These are phyloP conservation scores for Phalacrocorax aristotelis DNA, from an alignment of 2,113 vertebrate genomes.

Conservation along the genomic window DNA sequence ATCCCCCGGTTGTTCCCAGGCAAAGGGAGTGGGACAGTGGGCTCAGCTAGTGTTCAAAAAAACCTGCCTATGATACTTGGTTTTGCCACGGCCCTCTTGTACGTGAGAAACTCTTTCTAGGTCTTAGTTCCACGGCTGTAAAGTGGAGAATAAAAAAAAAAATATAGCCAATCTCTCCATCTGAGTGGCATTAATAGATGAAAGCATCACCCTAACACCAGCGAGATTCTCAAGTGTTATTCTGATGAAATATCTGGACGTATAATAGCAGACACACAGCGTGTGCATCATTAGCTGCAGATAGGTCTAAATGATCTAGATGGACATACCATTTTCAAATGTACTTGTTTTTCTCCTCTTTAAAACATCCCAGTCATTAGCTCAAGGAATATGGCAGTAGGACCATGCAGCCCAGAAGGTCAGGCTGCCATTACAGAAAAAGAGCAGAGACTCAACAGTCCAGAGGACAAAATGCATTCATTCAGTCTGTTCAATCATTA, in stretches of 20 bases:
- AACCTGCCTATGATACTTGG: background rate
- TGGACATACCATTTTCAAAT: background rate
- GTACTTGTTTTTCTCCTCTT: background rate
- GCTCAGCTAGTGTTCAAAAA: background rate
- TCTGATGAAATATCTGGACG: background rate
- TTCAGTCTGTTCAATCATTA: background rate
- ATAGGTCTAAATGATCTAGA: background rate
- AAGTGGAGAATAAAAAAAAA: background rate
- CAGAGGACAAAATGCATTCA: background rate
- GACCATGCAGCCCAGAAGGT: background rate
- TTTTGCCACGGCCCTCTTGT: background rate
- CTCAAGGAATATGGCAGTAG: background rate
- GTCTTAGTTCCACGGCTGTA: background rate
- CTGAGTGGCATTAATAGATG: background rate
- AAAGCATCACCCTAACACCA: background rate
- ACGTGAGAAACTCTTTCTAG: background rate
- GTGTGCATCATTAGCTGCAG: background rate
- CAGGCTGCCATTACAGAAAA: background rate
- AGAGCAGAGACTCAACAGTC: background rate
- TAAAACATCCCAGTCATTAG: background rate
- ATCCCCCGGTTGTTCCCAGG: no score
- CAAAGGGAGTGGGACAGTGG: background rate
- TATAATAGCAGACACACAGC: background rate
- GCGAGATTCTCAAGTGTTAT: background rate
- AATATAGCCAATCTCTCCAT: fast-evolving